Evolutionary conservation across 2,113 vertebrate genomes (phyloP).

Genomic region (Aspiorhynchus laticeps): DNA sequence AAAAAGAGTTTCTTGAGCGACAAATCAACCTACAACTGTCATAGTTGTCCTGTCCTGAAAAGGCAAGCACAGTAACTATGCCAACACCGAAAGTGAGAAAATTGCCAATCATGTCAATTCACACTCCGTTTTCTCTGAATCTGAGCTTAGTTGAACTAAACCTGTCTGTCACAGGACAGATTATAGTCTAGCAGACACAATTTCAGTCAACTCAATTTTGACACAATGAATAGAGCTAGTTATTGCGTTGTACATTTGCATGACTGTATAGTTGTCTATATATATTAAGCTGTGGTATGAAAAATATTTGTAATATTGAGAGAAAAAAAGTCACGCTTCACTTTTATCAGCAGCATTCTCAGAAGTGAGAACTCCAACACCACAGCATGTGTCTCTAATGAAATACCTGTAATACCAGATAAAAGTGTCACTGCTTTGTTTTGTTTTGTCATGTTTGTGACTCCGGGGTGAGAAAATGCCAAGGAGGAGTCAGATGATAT

Average conservation of each 20-base stretch:
- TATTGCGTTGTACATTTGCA: background rate
- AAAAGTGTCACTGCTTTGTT: conserved; percentile 6
- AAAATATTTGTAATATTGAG: background rate
- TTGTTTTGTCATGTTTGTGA: conserved; percentile 3
- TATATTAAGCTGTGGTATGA: background rate
- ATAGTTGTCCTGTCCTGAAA: background rate
- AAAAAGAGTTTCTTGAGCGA: background rate
- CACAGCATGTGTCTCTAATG: conserved; percentile 9
- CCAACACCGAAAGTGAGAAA: background rate
- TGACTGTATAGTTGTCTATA: background rate
- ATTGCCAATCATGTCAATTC: background rate
- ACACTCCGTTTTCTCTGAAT: background rate
- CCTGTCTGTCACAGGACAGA: background rate
- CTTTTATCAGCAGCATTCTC: conserved; percentile 21
- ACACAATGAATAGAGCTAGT: background rate
- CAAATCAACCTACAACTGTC: background rate
- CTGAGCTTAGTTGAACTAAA: background rate
- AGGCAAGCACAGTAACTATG: background rate
- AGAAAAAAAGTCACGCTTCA: background rate
- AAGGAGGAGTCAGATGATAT: conserved; percentile 48
- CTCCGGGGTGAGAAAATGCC: conserved; percentile 29
- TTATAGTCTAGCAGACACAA: background rate
- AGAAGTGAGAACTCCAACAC: background rate
- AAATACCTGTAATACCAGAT: background rate
- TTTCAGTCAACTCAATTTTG: background rate